Percentiles rank a stretch among this genome's conserved stretches.
phyloP scores from a whole-genome alignment of 2,888 invertebrate genomes.

The Drosophila neutralis region DNA sequence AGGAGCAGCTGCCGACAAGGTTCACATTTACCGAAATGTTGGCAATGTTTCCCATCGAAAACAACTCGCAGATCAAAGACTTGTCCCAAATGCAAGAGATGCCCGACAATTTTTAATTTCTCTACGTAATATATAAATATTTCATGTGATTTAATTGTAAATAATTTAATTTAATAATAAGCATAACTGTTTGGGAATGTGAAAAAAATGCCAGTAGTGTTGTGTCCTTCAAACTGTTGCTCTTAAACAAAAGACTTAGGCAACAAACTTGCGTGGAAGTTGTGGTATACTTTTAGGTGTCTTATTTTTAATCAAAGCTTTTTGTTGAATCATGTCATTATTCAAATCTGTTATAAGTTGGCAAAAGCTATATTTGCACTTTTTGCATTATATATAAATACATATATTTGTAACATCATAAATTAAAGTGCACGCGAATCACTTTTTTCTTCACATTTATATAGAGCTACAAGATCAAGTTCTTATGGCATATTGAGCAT shows the following conservation, averaged over 20 bases:
- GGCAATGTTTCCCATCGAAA: constrained; percentile 61
- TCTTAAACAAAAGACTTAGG: constrained; percentile 60
- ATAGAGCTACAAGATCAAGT: background rate
- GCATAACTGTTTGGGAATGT: background rate
- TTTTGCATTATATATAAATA: background rate
- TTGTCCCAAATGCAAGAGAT: constrained; percentile 52
- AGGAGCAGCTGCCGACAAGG: constrained; percentile 38
- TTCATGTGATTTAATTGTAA: constrained; percentile 33
- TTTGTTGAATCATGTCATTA: too few species aligned
- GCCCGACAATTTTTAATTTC: constrained; percentile 65
- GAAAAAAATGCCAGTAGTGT: background rate
- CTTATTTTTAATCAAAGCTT: background rate
- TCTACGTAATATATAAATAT: background rate
- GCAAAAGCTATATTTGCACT: background rate
- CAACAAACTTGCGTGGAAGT: constrained; percentile 50
- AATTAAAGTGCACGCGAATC: background rate
- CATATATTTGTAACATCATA: background rate
- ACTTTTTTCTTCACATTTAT: too few species aligned
- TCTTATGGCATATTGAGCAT: too few species aligned
- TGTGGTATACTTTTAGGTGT: constrained; percentile 44
- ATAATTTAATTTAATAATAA: background rate
- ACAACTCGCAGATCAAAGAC: constrained; percentile 54
- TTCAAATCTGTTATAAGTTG: background rate
- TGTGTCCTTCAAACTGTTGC: constrained; percentile 3
- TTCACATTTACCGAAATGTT: constrained; percentile 46